Conservation (phyloP, 2,888 invertebrate genomes). For the Chrysodeixis includens region DNA sequence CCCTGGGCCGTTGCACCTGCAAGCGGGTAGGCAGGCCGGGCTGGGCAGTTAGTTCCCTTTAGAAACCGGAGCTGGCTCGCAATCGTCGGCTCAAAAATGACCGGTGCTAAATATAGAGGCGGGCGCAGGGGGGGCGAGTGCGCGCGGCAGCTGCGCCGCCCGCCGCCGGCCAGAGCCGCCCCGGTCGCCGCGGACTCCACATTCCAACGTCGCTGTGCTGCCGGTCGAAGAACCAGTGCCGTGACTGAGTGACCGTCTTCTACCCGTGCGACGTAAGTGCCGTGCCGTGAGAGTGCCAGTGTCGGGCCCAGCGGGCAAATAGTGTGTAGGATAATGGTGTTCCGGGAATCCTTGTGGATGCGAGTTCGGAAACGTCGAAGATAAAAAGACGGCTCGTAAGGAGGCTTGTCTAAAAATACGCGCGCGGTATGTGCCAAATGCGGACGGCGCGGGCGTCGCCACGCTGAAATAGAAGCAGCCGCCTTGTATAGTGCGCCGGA, state of each 20-base stretch:
- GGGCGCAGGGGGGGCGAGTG: conserved; percentile 57
- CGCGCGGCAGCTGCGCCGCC: conserved; percentile 62
- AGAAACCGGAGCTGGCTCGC: conserved; percentile 87
- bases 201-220: conserved; percentile 91
- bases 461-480: conserved; percentile 68
- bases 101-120: conserved; percentile 81
- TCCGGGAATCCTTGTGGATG: conserved; percentile 57
- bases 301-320: conserved; percentile 67
- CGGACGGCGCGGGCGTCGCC: conserved; percentile 67
- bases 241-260: conserved; percentile 87
- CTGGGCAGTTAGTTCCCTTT: conserved; percentile 71
- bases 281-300: conserved; percentile 76
- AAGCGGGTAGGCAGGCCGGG: conserved; percentile 54
- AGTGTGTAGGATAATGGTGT: conserved; percentile 70
- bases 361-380: conserved; percentile 58
- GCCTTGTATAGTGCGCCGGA: conserved; percentile 84
- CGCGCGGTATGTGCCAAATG: conserved; percentile 74
- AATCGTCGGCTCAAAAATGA: conserved; percentile 82
- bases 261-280: conserved; percentile 89
- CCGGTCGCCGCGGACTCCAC: conserved; percentile 92
- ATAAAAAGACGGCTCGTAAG: conserved; percentile 57
- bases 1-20: conserved; percentile 57
- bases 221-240: conserved; percentile 80
- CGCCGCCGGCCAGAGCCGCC: conserved; percentile 89
- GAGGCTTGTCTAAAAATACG: conserved; percentile 76